A percentile compares a stretch with the other conserved stretches of the same genome.
Evolutionary conservation across 2,888 invertebrate species (phyloP).

Genomic region (Nephrotoma flavescens): DNA sequence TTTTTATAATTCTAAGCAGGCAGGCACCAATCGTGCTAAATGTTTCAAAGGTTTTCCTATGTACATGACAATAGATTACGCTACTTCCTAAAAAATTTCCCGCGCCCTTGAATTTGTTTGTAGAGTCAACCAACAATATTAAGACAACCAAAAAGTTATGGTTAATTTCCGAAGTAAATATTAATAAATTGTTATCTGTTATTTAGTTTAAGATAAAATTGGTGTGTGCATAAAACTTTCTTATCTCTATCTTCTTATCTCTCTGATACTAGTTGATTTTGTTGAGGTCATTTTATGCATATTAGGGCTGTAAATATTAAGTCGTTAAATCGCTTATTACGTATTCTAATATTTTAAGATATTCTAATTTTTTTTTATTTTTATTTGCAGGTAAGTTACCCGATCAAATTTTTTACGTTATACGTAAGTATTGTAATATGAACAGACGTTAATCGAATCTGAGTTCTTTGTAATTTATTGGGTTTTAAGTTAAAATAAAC

Average conservation of each 20-base stretch:
- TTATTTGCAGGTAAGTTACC: not conserved
- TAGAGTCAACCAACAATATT: not conserved
- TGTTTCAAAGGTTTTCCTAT: too few species aligned
- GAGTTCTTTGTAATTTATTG: too few species aligned
- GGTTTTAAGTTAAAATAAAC: too few species aligned
- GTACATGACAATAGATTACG: too few species aligned
- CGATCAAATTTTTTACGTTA: too few species aligned
- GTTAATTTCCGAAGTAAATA: not conserved
- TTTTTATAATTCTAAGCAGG: not conserved
- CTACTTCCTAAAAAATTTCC: not conserved
- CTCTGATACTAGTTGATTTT: not conserved
- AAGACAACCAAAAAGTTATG: not conserved
- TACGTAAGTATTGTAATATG: too few species aligned
- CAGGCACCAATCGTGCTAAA: too few species aligned
- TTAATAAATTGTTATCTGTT: not conserved
- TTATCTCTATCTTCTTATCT: not conserved
- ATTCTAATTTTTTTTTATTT: not conserved
- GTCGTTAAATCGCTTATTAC: not conserved
- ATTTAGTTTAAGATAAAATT: not conserved
- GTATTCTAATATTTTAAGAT: too few species aligned
- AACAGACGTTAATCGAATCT: too few species aligned
- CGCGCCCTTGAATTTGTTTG: not conserved
- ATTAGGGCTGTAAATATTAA: not conserved
- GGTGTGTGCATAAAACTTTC: not conserved
- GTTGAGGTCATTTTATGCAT: not conserved